A percentile compares a stretch with the other conserved stretches of the same genome.
Conservation (phyloP, 1,140 invertebrate species). For the Himalopsyche phryganea region DNA sequence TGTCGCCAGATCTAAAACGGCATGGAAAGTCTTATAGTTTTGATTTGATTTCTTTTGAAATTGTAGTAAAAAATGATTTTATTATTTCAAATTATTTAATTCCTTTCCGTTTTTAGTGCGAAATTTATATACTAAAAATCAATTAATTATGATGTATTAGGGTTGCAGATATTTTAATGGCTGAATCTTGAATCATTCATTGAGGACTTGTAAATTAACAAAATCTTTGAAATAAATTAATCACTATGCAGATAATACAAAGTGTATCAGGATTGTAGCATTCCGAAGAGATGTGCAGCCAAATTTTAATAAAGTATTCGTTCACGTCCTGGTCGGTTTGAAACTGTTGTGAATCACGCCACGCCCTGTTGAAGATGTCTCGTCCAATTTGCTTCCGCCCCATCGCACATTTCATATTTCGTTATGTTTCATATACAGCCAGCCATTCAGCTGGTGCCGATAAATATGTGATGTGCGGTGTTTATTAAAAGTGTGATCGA, state of each 20-base stretch:
- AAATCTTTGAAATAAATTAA: no score
- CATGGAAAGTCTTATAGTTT: no score
- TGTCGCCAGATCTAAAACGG: no score
- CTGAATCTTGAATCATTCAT: background rate
- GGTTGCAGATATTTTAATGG: background rate
- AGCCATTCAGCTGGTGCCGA: slow-evolving; percentile 16
- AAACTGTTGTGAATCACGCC: slow-evolving; percentile 25
- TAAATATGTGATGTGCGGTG: slow-evolving; percentile 3
- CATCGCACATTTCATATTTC: slow-evolving; percentile 29
- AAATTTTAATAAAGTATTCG: slow-evolving; percentile 32
- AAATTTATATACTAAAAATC: background rate
- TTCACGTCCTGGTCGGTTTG: background rate
- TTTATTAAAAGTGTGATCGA: no score
- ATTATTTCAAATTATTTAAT: background rate
- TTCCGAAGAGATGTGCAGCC: slow-evolving; percentile 2
- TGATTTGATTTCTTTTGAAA: background rate
- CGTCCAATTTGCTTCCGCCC: slow-evolving; percentile 18
- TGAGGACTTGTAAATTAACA: background rate
- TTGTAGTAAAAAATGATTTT: background rate
- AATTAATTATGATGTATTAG: background rate
- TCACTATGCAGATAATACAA: no score
- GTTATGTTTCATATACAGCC: slow-evolving; percentile 27
- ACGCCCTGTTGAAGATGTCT: slow-evolving; percentile 31
- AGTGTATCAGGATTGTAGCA: no score
- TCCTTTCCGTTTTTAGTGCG: background rate